These are phyloP conservation scores for Lycia hirtaria DNA, from an alignment of 2,888 invertebrate genomes.

Conservation along the genomic window DNA sequence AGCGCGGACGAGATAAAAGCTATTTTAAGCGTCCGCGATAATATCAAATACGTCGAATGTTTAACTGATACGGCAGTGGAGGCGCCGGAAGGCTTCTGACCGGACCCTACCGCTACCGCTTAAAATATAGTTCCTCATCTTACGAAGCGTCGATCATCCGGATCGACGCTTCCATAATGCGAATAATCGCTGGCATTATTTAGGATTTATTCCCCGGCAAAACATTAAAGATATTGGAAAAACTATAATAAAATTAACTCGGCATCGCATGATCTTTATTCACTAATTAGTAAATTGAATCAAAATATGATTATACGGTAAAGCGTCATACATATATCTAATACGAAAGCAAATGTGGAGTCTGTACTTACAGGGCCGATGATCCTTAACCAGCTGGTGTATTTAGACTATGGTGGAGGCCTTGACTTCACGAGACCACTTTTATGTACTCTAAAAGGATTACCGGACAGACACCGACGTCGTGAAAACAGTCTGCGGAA, in stretches of 20 bases:
- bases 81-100: constrained; percentile 69
- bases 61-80: constrained; percentile 72
- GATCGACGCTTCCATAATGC: no score
- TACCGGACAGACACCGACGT: constrained; percentile 50
- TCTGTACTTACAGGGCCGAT: constrained; percentile 52
- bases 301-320: constrained; percentile 1
- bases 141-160: not conserved
- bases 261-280: no score
- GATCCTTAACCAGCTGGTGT: constrained; percentile 52
- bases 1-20: constrained; percentile 78
- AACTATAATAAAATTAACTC: no score
- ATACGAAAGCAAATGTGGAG: constrained; percentile 11
- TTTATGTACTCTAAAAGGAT: constrained; percentile 59
- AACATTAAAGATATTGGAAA: no score
- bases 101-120: constrained; percentile 47
- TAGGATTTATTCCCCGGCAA: no score
- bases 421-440: constrained; percentile 54
- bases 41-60: constrained; percentile 76
- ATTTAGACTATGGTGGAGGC: constrained; percentile 55
- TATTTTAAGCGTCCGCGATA: constrained; percentile 80
- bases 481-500: constrained; percentile 54
- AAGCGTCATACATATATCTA: constrained; percentile 4
- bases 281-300: no score
- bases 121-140: constrained; percentile 8
- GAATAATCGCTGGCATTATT: no score